These are phyloP conservation scores for Callospermophilus lateralis DNA, from an alignment of 2,113 vertebrate genomes.

Conservation along the genomic window DNA sequence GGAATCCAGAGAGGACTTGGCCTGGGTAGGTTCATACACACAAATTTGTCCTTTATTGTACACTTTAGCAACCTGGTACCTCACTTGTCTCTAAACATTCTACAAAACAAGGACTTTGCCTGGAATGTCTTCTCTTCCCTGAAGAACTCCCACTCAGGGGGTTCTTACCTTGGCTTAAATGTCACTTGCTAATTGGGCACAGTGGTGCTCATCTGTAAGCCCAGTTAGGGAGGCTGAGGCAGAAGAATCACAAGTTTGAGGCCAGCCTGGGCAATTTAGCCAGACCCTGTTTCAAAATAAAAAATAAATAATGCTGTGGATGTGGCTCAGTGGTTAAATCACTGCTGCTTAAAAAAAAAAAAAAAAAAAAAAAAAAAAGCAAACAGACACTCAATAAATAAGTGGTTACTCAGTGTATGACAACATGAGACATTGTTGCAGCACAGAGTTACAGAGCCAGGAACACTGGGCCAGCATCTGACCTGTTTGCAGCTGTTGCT, in stretches of 20 bases:
- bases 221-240: no score
- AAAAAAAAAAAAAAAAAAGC: no score
- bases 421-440: fast-evolving
- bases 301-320: no score
- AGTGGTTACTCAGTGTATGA: neutral
- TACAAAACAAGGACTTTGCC: neutral
- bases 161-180: conserved; percentile 15
- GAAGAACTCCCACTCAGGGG: neutral
- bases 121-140: neutral
- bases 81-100: neutral
- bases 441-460: neutral
- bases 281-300: no score
- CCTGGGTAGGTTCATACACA: neutral
- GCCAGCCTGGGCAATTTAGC: no score
- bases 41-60: neutral
- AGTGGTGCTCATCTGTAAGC: no score
- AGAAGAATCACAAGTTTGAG: no score
- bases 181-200: neutral
- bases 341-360: no score
- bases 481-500: neutral
- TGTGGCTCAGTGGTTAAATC: no score
- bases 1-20: neutral
- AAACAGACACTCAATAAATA: neutral
- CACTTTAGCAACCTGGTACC: neutral
- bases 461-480: neutral